Evolutionary conservation across 2,113 vertebrate genomes (phyloP).

Genomic region (Picathartes gymnocephalus): DNA sequence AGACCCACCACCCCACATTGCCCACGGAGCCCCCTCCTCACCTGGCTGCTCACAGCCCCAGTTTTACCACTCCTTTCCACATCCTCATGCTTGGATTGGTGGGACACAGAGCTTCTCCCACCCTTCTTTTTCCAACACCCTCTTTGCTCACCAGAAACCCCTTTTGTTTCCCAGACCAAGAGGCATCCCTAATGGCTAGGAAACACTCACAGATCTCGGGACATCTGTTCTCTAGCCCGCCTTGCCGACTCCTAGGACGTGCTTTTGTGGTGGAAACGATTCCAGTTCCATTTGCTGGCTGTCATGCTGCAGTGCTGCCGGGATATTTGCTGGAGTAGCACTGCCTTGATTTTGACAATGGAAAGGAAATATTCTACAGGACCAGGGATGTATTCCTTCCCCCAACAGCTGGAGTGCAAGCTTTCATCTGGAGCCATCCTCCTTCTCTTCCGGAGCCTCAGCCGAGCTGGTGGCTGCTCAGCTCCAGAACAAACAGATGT

Average conservation of each 20-base stretch:
- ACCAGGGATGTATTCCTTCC: not conserved
- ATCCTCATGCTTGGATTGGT: accelerated
- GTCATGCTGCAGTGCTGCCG: not conserved
- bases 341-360: not conserved
- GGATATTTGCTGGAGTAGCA: not conserved
- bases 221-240: not conserved
- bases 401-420: not conserved
- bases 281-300: not conserved
- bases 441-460: constrained; percentile 7
- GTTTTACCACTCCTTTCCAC: not conserved
- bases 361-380: not conserved
- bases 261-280: not conserved
- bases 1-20: accelerated
- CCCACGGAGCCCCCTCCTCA: not conserved
- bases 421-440: constrained; percentile 1
- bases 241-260: not conserved
- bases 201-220: not conserved
- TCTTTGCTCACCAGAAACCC: not conserved
- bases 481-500: constrained; percentile 48
- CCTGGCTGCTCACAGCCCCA: not conserved
- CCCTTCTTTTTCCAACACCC: not conserved
- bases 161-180: not conserved
- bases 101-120: not conserved
- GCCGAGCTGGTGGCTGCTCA: not conserved
- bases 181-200: not conserved